Evolutionary conservation across 92 coral and sea anemone species (phyloP).

Genomic region (Parazoanthus swiftii): DNA sequence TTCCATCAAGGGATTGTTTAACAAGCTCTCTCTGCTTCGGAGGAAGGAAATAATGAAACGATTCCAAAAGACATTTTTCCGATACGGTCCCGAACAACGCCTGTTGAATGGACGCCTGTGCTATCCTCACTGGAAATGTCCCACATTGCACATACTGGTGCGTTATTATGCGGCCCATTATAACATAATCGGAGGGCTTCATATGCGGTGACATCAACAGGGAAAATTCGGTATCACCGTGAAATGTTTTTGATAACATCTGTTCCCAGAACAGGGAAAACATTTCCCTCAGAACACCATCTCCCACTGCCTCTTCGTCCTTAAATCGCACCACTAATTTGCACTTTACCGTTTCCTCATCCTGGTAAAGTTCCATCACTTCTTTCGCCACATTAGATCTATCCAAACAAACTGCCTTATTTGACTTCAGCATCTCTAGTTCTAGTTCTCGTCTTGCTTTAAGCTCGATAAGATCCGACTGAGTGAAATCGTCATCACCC

Average conservation of each 20-base stretch:
- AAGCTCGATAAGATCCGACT: too few relatives aligned
- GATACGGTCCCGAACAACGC: slow-evolving; percentile 10
- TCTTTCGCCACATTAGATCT: background rate
- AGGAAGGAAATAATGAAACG: slow-evolving; percentile 7
- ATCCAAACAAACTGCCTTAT: background rate
- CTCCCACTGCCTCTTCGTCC: slow-evolving; percentile 31
- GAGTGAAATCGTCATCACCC: background rate
- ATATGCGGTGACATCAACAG: slow-evolving; percentile 21
- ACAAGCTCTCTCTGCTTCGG: slow-evolving; percentile 41
- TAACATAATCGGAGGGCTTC: slow-evolving; percentile 6
- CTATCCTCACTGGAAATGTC: slow-evolving; percentile 30
- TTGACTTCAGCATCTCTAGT: too few relatives aligned
- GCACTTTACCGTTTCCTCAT: background rate
- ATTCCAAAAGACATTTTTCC: background rate
- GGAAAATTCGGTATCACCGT: slow-evolving; percentile 23
- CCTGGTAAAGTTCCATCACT: background rate
- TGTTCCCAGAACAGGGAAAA: slow-evolving; percentile 43
- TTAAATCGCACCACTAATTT: slow-evolving; percentile 4
- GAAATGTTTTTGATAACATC: slow-evolving; percentile 15
- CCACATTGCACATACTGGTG: slow-evolving; percentile 41
- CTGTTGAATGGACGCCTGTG: slow-evolving; percentile 35
- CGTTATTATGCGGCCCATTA: slow-evolving; percentile 28
- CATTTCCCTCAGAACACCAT: slow-evolving; percentile 41
- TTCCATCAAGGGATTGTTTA: slow-evolving; percentile 26
- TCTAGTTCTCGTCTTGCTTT: too few relatives aligned